phyloP scores from a whole-genome alignment of 2,888 invertebrate species.

The Acrocyrtus sp. region DNA sequence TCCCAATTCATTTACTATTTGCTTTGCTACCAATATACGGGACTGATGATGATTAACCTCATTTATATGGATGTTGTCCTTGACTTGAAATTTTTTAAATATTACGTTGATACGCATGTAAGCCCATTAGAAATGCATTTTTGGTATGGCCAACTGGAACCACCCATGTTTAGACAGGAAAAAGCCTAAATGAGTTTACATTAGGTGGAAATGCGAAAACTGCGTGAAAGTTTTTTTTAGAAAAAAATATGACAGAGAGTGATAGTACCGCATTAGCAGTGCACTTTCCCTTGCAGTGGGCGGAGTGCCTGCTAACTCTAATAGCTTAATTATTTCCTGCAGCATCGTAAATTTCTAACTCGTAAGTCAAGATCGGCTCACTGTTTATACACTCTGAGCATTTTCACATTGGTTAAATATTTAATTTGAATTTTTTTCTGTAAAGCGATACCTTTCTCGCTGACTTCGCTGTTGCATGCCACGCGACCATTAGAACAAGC shows the following conservation, averaged over 20 bases:
- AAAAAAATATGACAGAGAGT: neutral
- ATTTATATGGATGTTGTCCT: neutral
- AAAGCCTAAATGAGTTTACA: neutral
- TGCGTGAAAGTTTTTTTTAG: neutral
- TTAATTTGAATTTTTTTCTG: neutral
- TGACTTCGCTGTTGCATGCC: constrained; percentile 32
- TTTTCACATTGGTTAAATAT: neutral
- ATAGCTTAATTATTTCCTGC: constrained; percentile 20
- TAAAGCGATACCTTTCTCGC: neutral
- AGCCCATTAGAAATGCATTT: neutral
- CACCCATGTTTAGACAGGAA: neutral
- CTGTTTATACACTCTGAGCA: neutral
- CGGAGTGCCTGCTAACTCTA: neutral
- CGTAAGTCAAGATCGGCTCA: neutral
- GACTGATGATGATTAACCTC: neutral
- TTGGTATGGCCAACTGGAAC: neutral
- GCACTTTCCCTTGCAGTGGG: neutral
- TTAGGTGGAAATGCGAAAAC: neutral
- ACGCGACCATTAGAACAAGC: constrained; percentile 12
- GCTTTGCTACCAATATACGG: too few relatives aligned
- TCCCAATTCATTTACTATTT: too few relatives aligned
- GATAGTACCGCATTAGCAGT: neutral
- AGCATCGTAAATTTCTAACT: neutral
- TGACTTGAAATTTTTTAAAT: neutral
- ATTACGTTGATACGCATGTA: too few relatives aligned